Conservation (phyloP, 2,888 invertebrate genomes). For the Sepiola atlantica region DNA sequence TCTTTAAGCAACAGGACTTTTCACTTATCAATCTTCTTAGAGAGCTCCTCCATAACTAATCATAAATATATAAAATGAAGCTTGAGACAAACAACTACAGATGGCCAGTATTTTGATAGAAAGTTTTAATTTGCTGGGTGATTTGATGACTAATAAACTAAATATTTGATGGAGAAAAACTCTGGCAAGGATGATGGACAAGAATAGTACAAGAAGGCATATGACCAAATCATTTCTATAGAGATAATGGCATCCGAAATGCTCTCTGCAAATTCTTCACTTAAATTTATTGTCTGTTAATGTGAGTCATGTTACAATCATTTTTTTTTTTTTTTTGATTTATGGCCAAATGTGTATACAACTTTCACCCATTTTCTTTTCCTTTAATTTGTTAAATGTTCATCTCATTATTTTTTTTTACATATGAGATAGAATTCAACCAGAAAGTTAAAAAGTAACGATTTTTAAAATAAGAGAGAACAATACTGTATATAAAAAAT, state of each 20-base stretch:
- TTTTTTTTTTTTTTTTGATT: not conserved
- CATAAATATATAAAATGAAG: too few species aligned
- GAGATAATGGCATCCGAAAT: not conserved
- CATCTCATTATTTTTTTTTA: not conserved
- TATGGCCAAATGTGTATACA: not conserved
- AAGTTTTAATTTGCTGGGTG: not conserved
- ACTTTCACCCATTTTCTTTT: not conserved
- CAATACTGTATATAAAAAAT: not conserved
- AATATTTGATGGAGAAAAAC: not conserved
- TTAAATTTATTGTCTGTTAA: not conserved
- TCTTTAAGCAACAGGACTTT: too few species aligned
- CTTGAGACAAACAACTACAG: too few species aligned
- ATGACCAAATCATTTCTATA: slow-evolving; percentile 12
- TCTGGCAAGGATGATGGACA: not conserved
- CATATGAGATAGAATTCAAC: not conserved
- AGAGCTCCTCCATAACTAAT: too few species aligned
- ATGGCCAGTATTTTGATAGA: not conserved
- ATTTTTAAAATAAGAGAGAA: not conserved
- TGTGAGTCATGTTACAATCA: not conserved
- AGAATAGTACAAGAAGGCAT: not conserved
- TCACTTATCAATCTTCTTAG: too few species aligned
- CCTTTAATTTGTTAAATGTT: not conserved
- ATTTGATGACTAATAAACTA: not conserved
- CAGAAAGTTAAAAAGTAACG: not conserved
- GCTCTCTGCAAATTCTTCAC: not conserved